A percentile compares a stretch with the other conserved stretches of the same genome.
Conservation (phyloP, 1,140 invertebrate species). For the Hylaeus anthracinus region DNA sequence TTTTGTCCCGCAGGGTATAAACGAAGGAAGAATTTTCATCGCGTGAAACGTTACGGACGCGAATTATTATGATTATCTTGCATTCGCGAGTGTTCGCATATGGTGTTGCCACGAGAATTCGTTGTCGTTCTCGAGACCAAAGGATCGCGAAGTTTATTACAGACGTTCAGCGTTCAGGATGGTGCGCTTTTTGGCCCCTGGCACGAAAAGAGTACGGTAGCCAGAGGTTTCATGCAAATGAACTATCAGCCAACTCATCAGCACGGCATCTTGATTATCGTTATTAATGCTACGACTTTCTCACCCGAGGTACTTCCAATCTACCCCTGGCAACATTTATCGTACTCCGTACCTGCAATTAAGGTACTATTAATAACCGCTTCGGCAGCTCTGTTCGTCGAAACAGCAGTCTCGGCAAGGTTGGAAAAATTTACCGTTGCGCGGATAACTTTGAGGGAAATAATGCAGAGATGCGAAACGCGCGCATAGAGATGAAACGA, state of each 20-base stretch:
- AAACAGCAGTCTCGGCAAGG: background rate
- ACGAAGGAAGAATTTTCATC: background rate
- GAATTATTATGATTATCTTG: conserved; percentile 1
- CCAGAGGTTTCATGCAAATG: conserved; percentile 46
- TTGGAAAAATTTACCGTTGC: conserved; percentile 12
- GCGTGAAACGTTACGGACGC: background rate
- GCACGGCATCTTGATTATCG: conserved; percentile 49
- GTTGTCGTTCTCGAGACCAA: background rate
- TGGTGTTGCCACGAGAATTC: too few relatives aligned
- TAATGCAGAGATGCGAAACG: background rate
- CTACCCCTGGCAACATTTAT: background rate
- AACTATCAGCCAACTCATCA: conserved; percentile 51
- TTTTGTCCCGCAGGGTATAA: background rate
- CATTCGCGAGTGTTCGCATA: background rate
- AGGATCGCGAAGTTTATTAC: conserved; percentile 19
- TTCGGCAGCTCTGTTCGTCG: too few relatives aligned
- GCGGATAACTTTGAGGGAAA: background rate
- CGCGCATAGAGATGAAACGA: background rate
- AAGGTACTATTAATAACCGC: background rate
- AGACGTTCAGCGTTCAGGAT: background rate
- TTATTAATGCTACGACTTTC: conserved; percentile 42
- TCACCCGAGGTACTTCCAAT: conserved; percentile 10
- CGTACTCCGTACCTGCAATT: background rate
- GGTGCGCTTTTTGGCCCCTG: conserved; percentile 6
- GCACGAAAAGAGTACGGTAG: conserved; percentile 42